Evolutionary conservation across 2,113 vertebrate genomes (phyloP).

Genomic region (Anser brachyrhynchus): DNA sequence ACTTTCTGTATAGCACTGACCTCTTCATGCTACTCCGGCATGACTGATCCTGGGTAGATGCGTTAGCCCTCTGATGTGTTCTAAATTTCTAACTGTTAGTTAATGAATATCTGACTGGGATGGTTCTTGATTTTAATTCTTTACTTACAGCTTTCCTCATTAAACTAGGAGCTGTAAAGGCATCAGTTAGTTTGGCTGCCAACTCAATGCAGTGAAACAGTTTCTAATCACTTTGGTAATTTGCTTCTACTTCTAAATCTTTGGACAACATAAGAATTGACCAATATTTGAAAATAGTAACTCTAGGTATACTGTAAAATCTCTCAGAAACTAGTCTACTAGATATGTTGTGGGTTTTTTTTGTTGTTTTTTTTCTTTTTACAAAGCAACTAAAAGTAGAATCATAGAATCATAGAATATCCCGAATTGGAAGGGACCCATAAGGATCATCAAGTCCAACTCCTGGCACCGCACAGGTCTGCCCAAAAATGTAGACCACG

Average conservation of each 20-base stretch:
- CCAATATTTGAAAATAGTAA: not conserved
- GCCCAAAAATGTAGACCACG: no score
- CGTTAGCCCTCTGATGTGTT: not conserved
- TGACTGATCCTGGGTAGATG: not conserved
- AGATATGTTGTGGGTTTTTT: not conserved
- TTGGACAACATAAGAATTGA: not conserved
- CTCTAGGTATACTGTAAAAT: not conserved
- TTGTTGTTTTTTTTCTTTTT: not conserved
- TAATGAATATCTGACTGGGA: not conserved
- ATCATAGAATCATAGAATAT: no score
- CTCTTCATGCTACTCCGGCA: not conserved
- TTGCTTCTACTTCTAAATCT: not conserved
- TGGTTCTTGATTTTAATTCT: not conserved
- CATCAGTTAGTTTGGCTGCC: not conserved
- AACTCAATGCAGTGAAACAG: not conserved
- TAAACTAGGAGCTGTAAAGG: not conserved
- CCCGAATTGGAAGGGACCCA: no score
- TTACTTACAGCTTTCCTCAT: not conserved
- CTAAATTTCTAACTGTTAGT: not conserved
- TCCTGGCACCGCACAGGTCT: no score
- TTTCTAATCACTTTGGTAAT: not conserved
- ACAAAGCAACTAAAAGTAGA: not conserved
- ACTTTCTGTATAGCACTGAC: not conserved
- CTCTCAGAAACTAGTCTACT: not conserved
- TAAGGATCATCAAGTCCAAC: no score